phyloP scores from a whole-genome alignment of 2,113 vertebrate species.

The Varanus komodoensis region DNA sequence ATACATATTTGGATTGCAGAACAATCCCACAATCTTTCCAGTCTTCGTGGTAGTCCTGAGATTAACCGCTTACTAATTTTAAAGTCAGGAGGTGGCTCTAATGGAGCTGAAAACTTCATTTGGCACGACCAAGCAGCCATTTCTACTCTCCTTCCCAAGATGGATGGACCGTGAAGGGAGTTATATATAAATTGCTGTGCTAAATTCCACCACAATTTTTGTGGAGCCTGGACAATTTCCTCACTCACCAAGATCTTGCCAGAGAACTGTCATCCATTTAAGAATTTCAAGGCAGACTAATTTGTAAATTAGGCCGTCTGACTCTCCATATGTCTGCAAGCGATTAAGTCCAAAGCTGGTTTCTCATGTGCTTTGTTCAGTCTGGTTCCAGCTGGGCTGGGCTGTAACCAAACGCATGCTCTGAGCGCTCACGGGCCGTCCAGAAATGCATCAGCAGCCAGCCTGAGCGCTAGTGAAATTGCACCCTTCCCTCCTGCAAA shows the following conservation, averaged over 20 bases:
- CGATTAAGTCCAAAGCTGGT: constrained; percentile 12
- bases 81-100: constrained; percentile 35
- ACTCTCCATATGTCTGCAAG: constrained; percentile 34
- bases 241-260: constrained; percentile 14
- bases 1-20: background rate
- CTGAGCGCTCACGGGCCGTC: background rate
- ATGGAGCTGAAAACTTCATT: background rate
- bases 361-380: background rate
- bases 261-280: constrained; percentile 31
- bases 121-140: constrained; percentile 28
- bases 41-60: constrained; percentile 13
- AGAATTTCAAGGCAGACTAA: background rate
- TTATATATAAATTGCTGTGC: constrained; percentile 37
- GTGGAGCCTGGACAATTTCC: constrained; percentile 31
- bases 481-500: background rate
- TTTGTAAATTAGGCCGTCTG: constrained; percentile 20
- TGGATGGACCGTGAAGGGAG: constrained; percentile 31
- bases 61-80: constrained; percentile 12
- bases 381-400: background rate
- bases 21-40: constrained; percentile 27
- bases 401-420: background rate
- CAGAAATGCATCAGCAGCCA: background rate
- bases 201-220: constrained; percentile 42
- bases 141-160: constrained; percentile 50
- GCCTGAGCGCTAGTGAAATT: fast-evolving